Percentiles rank a stretch among this genome's conserved stretches.
phyloP scores from a whole-genome alignment of 35 echinoderm and acorn worm species.

The Ophioderma brevispina region DNA sequence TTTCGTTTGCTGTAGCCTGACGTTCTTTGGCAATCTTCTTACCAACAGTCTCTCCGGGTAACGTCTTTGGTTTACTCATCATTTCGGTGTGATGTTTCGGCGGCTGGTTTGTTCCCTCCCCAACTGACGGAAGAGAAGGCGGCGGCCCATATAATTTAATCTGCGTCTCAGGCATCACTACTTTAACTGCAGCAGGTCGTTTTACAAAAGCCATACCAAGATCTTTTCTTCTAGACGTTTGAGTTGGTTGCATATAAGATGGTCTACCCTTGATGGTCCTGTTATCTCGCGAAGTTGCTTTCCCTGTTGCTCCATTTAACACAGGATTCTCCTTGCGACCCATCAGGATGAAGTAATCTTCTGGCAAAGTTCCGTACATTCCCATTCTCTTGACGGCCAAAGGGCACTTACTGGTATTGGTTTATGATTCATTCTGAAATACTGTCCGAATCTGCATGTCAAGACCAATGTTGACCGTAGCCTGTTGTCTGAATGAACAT shows the following conservation, averaged over 20 bases:
- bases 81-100: neutral
- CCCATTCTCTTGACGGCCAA: neutral
- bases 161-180: neutral
- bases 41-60: neutral
- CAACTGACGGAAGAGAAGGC: neutral
- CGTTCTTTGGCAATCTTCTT: constrained; percentile 10
- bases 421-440: no score
- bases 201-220: neutral
- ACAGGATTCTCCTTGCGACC: neutral
- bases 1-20: constrained; percentile 10
- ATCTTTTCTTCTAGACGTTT: constrained; percentile 26
- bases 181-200: neutral
- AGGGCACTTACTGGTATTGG: neutral
- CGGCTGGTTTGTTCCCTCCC: neutral
- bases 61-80: no score
- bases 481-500: no score
- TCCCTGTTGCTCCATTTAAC: neutral
- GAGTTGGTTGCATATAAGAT: constrained; percentile 36
- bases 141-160: constrained; percentile 16
- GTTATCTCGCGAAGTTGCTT: neutral
- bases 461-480: no score
- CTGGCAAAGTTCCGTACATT: neutral
- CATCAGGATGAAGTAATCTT: neutral
- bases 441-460: no score
- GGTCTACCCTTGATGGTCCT: neutral